Evolutionary conservation across 2,113 vertebrate species (phyloP).

Genomic region (Pelvicachromis taeniatus): DNA sequence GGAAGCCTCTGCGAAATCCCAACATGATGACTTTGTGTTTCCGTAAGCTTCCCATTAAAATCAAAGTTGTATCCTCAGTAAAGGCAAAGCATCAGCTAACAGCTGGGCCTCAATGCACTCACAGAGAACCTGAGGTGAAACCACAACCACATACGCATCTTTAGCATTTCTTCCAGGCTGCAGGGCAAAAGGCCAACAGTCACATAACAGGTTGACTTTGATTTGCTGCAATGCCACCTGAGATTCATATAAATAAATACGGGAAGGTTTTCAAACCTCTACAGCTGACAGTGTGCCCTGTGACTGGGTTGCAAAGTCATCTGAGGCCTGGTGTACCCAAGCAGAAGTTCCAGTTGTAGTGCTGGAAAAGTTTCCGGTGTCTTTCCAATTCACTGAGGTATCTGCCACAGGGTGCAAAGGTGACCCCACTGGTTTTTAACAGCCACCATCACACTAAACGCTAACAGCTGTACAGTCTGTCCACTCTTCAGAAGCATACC

Average conservation of each 20-base stretch:
- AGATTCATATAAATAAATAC: constrained; percentile 49
- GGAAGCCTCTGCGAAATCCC: background rate
- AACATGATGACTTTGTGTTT: constrained; percentile 44
- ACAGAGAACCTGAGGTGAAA: constrained; percentile 59
- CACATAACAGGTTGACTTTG: constrained; percentile 56
- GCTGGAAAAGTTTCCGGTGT: constrained; percentile 18
- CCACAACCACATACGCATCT: constrained; percentile 62
- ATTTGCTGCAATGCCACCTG: constrained; percentile 49
- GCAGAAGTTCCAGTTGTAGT: background rate
- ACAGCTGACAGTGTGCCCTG: constrained; percentile 14
- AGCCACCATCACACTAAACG: constrained; percentile 43
- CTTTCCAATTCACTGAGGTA: constrained; percentile 44
- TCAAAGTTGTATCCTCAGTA: constrained; percentile 18
- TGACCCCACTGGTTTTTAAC: constrained; percentile 30
- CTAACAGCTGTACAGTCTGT: constrained; percentile 47
- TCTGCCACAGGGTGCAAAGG: constrained; percentile 50
- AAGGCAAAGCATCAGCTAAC: constrained; percentile 51
- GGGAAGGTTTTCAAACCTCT: background rate
- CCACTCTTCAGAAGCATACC: constrained; percentile 30
- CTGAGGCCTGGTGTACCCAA: background rate
- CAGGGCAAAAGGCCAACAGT: constrained; percentile 31
- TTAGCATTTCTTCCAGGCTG: constrained; percentile 35
- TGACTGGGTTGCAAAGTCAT: constrained; percentile 36
- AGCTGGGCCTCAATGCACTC: constrained; percentile 49
- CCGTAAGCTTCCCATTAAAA: constrained; percentile 43